Evolutionary conservation across 2,797 vertebrate genomes (phyloP).

Genomic region (Sebastes alutus): DNA sequence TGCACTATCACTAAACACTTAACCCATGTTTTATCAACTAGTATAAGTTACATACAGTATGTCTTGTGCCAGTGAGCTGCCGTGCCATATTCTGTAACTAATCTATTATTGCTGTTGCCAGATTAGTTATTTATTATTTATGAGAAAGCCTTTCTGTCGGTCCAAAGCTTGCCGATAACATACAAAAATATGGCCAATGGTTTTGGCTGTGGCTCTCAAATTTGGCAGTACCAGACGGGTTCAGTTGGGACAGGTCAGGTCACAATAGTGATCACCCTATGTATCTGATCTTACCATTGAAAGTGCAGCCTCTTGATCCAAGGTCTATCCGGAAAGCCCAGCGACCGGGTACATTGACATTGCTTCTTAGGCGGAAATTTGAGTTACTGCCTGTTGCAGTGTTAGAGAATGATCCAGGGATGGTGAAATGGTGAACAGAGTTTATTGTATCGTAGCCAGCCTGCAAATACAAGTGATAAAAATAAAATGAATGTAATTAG

Average conservation of each 20-base stretch:
- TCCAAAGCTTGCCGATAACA: too few relatives aligned
- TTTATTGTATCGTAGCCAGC: conserved; percentile 73
- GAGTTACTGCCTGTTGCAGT: neutral
- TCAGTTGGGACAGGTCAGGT: neutral
- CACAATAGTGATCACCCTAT: neutral
- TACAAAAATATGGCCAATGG: too few relatives aligned
- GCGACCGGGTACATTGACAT: conserved; percentile 64
- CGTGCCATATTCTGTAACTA: too few relatives aligned
- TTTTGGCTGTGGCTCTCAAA: neutral
- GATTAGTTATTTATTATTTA: too few relatives aligned
- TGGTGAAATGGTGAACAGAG: conserved; percentile 44
- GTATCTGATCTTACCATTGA: conserved; percentile 49
- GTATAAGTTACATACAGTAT: too few relatives aligned
- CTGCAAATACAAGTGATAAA: conserved; percentile 38
- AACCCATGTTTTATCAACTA: too few relatives aligned
- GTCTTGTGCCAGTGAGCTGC: too few relatives aligned
- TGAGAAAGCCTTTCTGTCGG: too few relatives aligned
- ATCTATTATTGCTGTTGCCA: too few relatives aligned
- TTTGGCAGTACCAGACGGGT: too few relatives aligned
- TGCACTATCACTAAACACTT: too few relatives aligned
- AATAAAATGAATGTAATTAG: too few relatives aligned
- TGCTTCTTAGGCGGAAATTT: conserved; percentile 48
- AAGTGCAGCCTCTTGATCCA: conserved; percentile 49
- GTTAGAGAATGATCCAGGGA: conserved; percentile 46
- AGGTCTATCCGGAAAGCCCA: conserved; percentile 69